Conservation (phyloP, 1,140 invertebrate species). For the Papilio xuthus region DNA sequence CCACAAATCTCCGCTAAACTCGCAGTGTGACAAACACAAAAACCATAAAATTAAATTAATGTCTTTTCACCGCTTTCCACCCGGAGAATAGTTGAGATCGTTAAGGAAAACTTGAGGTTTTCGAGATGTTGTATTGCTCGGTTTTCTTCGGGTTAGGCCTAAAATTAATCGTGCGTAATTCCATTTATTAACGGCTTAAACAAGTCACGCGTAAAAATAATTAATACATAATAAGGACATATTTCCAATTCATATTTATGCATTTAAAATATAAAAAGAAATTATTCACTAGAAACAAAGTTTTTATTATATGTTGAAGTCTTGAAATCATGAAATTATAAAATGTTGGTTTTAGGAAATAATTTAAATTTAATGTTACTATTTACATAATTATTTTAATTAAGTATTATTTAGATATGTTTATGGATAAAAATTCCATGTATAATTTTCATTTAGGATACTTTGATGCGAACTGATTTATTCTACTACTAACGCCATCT, state of each 20-base stretch:
- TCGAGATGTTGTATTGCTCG: conserved; percentile 40
- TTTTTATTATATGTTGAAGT: neutral
- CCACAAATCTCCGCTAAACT: conserved; percentile 79
- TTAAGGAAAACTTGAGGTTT: conserved; percentile 58
- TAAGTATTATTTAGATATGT: no score
- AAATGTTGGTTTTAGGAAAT: neutral
- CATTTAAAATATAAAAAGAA: neutral
- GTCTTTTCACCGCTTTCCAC: conserved; percentile 67
- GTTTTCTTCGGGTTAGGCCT: neutral
- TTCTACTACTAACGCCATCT: conserved; percentile 61
- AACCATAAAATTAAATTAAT: conserved; percentile 83
- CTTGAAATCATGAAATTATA: neutral
- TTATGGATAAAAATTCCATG: no score
- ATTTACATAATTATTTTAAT: neutral
- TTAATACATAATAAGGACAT: neutral
- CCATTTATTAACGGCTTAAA: neutral
- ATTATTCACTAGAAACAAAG: neutral
- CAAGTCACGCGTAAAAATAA: neutral
- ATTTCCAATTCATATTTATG: neutral
- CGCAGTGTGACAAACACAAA: conserved; percentile 80
- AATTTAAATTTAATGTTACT: neutral
- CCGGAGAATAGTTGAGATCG: conserved; percentile 53
- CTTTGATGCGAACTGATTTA: neutral
- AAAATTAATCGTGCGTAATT: conserved; percentile 19
- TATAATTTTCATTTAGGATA: neutral